These are phyloP conservation scores for Heliocidaris tuberculata DNA, from an alignment of 35 echinoderm and acorn worm genomes.

Conservation along the genomic window DNA sequence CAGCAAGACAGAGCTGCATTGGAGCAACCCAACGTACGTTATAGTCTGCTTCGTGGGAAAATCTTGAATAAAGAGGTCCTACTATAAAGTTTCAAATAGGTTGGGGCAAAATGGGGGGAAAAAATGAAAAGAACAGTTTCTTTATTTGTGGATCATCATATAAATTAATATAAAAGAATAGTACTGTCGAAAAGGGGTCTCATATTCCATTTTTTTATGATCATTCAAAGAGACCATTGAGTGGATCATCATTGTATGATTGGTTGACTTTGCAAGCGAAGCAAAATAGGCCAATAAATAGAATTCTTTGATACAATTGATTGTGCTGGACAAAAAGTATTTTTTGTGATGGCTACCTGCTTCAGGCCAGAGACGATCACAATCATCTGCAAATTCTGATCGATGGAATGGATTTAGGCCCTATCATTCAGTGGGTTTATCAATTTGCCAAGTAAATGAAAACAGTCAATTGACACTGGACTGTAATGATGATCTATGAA, in stretches of 20 bases:
- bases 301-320: neutral
- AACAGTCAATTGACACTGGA: neutral
- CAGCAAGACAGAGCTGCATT: too few species aligned
- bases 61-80: neutral
- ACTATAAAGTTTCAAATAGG: neutral
- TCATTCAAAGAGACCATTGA: neutral
- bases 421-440: neutral
- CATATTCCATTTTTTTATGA: neutral
- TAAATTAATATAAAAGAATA: neutral
- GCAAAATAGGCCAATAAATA: neutral
- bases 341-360: neutral
- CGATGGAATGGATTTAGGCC: neutral
- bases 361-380: neutral
- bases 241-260: neutral
- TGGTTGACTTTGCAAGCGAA: neutral
- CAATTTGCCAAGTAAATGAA: slow-evolving; percentile 12
- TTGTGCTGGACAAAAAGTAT: neutral
- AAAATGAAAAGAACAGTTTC: neutral
- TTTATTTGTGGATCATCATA: neutral
- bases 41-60: neutral
- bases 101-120: neutral
- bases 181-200: neutral
- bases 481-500: neutral
- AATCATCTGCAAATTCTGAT: neutral
- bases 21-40: neutral